Conservation (phyloP, 1,140 invertebrate species). For the Eurosta solidaginis region DNA sequence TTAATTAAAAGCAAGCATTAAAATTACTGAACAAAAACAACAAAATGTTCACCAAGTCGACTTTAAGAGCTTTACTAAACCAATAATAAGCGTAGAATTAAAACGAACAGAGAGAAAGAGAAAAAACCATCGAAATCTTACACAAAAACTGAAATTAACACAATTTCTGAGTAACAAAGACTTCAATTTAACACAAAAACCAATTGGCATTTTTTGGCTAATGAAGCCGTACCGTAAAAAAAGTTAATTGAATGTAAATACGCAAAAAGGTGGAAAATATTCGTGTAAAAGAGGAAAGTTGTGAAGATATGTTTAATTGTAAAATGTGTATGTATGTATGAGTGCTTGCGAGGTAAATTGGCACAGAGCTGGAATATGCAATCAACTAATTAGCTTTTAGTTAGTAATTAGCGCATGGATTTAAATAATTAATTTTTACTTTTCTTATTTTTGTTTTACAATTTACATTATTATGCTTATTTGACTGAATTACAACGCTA, state of each 20-base stretch:
- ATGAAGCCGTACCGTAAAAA: not conserved
- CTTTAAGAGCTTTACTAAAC: not conserved
- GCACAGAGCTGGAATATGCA: not conserved
- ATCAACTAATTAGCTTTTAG: slow-evolving; percentile 1
- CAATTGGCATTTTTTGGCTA: not conserved
- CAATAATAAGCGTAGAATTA: not conserved
- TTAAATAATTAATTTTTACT: too few species aligned
- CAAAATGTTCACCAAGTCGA: not conserved
- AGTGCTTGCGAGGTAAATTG: not conserved
- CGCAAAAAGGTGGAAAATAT: not conserved
- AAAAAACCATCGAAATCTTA: not conserved
- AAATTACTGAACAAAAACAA: not conserved
- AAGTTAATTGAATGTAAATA: not conserved
- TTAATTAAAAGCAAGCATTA: slow-evolving; percentile 10
- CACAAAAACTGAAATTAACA: not conserved
- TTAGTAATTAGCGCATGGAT: too few species aligned
- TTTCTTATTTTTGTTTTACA: too few species aligned
- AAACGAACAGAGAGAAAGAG: not conserved
- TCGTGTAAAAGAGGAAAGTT: not conserved
- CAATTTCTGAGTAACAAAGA: not conserved
- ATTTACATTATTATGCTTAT: too few species aligned
- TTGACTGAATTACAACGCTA: too few species aligned
- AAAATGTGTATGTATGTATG: not conserved
- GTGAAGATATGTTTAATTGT: not conserved
- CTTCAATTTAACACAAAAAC: not conserved